Conservation (phyloP, 2,113 vertebrate genomes). For the Speoplatyrhinus poulsoni region DNA sequence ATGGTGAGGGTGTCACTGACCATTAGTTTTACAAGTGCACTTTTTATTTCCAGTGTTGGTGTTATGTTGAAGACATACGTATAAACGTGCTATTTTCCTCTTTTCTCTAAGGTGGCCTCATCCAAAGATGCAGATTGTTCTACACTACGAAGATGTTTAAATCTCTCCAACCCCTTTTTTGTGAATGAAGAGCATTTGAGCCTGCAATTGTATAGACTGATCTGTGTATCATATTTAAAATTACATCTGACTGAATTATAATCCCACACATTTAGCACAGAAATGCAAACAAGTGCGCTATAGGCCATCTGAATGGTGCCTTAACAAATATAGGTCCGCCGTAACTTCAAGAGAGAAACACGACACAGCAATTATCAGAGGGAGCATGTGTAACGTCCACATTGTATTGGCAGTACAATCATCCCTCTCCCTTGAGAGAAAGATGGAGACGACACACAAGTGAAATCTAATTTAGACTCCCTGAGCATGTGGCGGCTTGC, state of each 20-base stretch:
- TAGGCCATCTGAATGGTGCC: too few relatives aligned
- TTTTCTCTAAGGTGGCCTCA: constrained; percentile 10
- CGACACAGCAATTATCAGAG: constrained; percentile 8
- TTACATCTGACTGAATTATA: too few relatives aligned
- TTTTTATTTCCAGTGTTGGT: too few relatives aligned
- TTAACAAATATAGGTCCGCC: constrained; percentile 1
- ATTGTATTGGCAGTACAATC: background rate
- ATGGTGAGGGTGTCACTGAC: background rate
- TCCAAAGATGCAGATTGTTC: background rate
- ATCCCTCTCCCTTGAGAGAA: background rate
- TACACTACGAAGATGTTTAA: background rate
- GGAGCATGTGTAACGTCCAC: constrained; percentile 12
- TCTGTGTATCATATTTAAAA: too few relatives aligned
- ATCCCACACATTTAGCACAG: too few relatives aligned
- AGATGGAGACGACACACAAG: too few relatives aligned
- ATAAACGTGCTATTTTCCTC: constrained; percentile 7
- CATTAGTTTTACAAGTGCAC: too few relatives aligned
- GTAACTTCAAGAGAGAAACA: background rate
- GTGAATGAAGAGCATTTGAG: too few relatives aligned
- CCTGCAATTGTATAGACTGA: too few relatives aligned
- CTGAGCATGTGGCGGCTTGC: constrained; percentile 36
- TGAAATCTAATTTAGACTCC: constrained; percentile 31
- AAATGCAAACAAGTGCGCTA: too few relatives aligned
- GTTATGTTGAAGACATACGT: constrained; percentile 6
- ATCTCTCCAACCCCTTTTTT: background rate